Evolutionary conservation across 1,140 invertebrate genomes (phyloP).

Genomic region (Bombus waltoni): DNA sequence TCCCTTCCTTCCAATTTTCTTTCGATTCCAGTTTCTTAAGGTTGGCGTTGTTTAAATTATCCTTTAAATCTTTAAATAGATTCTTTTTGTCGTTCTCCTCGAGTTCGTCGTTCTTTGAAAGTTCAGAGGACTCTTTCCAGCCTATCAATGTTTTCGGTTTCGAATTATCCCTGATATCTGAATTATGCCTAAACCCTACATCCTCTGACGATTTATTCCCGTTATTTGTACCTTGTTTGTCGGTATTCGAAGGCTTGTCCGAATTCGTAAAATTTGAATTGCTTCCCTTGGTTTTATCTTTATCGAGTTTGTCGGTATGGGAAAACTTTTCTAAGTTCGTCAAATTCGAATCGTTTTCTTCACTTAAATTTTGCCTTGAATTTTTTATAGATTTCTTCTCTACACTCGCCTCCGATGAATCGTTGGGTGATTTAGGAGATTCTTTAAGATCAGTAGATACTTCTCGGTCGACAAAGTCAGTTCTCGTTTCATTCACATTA

Average conservation of each 20-base stretch:
- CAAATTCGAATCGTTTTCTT: not conserved
- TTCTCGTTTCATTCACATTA: not conserved
- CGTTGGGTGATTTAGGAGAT: not conserved
- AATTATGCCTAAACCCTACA: not conserved
- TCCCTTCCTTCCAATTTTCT: not conserved
- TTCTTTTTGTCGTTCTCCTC: no score
- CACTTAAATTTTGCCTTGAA: not conserved
- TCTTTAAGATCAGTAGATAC: not conserved
- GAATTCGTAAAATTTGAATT: not conserved
- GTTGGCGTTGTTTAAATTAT: not conserved
- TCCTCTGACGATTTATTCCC: not conserved
- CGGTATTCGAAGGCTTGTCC: not conserved
- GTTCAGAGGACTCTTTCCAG: rapidly evolving
- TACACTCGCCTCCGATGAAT: not conserved
- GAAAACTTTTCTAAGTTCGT: not conserved
- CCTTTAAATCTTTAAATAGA: not conserved
- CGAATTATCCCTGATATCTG: no score
- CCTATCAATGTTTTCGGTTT: no score
- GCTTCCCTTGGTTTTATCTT: not conserved
- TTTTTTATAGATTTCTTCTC: not conserved
- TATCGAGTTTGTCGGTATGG: rapidly evolving
- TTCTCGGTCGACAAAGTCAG: not conserved
- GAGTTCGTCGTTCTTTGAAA: not conserved
- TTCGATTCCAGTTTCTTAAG: not conserved
- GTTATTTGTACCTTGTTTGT: not conserved